Base-by-base conservation (phyloP, 2,888 invertebrate genomes). In the Drosophila mimetica region DNA sequence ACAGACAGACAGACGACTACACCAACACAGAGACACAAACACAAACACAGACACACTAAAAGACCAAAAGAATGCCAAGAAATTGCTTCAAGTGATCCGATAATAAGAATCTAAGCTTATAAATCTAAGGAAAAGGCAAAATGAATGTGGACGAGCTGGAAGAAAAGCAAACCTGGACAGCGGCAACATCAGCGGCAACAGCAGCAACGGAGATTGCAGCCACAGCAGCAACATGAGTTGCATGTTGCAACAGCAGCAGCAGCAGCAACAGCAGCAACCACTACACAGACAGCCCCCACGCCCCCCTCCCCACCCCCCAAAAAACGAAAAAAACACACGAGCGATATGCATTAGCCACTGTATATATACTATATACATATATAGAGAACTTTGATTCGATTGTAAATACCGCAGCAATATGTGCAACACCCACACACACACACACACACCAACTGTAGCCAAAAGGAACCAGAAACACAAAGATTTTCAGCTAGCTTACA, bases 81-180 rank as follows among this genome's bases (percentile, higher is more conserved):
- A 79, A 77, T 79, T 82, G 87, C 85, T 82, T 87, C 82, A 86
- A 82, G 82, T 82, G 82, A 82, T 82, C 87, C 87, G 87, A 82
- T 82, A 86, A 83, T 83, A 86, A 83, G 70, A 85, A 79, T 82
- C 59, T 64, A 60, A 82, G 73, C 71, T 71, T 58, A 72, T 72
- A 55, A 57, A 61, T 57, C 69, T 44, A 54, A 60, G 71, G 37
- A 50, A 54, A 47, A 54, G 46, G 71, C 58, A 69, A 36, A 28
- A 28, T 51, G 41, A 34, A 55, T 25, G 44, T 44, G 46, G 44
- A 44, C 30, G 44, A 59, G 37, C 46, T 46, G 60, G 46, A 25
- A 8, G 25, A n/a, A 8, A 41, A 22, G 4, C 14, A 14, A 25
- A 14, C 14, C 11, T 11, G 4, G 20, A 37, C 44, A 37, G 39